phyloP scores from a whole-genome alignment of 2,888 invertebrate species.

The Beris chalybata region DNA sequence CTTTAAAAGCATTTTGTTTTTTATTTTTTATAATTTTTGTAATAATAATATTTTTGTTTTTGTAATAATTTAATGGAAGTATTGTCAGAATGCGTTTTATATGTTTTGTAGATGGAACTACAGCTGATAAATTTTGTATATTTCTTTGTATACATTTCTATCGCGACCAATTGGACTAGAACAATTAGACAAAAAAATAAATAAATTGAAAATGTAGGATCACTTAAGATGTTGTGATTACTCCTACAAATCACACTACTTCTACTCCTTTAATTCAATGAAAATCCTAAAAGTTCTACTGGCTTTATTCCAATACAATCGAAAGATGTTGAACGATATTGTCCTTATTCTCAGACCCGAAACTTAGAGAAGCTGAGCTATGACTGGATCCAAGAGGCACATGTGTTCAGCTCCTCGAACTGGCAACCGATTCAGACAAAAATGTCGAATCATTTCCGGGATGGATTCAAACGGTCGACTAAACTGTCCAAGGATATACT shows the following conservation, averaged over 20 bases:
- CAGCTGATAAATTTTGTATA: too few relatives aligned
- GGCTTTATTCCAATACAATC: background rate
- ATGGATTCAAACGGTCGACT: conserved; percentile 90
- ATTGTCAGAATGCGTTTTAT: conserved; percentile 9
- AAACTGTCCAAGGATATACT: conserved; percentile 89
- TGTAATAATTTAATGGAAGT: conserved; percentile 16
- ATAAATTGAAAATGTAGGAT: too few relatives aligned
- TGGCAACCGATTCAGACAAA: conserved; percentile 88
- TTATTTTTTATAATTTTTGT: background rate
- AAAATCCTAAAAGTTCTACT: too few relatives aligned
- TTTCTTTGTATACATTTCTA: too few relatives aligned
- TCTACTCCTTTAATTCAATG: too few relatives aligned
- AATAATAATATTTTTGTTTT: background rate
- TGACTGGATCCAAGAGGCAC: conserved; percentile 89
- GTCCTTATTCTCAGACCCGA: background rate
- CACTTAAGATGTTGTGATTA: too few relatives aligned
- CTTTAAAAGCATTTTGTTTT: conserved; percentile 6
- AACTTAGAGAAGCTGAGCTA: conserved; percentile 74
- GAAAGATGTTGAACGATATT: background rate
- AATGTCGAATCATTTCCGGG: conserved; percentile 93
- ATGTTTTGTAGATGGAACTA: background rate
- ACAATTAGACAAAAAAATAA: too few relatives aligned
- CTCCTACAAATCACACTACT: too few relatives aligned
- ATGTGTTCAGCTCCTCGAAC: conserved; percentile 96
- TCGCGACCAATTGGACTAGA: too few relatives aligned